These are phyloP conservation scores for Drosophila dives DNA, from an alignment of 2,888 invertebrate genomes.

Conservation along the genomic window DNA sequence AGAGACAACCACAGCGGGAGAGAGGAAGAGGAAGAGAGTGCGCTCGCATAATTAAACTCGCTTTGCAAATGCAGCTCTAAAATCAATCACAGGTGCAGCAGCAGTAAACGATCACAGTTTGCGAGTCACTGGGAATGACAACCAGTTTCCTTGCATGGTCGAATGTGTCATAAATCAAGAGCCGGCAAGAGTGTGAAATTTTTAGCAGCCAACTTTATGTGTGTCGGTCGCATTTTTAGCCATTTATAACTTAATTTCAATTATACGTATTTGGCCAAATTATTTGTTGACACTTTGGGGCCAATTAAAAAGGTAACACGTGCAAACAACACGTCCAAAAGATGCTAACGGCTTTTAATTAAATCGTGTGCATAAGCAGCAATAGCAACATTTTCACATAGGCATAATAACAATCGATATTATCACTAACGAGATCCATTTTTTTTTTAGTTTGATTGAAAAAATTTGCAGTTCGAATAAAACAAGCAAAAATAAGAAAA, in stretches of 20 bases:
- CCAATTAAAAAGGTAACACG: conserved; percentile 79
- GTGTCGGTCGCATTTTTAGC: conserved; percentile 71
- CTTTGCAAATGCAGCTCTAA: conserved; percentile 42
- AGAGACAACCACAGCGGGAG: conserved; percentile 1
- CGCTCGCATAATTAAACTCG: conserved; percentile 42
- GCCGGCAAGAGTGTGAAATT: conserved; percentile 70
- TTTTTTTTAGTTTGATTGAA: background rate
- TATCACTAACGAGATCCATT: background rate
- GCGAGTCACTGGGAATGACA: conserved; percentile 53
- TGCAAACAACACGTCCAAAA: conserved; percentile 52
- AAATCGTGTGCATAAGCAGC: conserved; percentile 3
- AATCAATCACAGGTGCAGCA: conserved; percentile 75
- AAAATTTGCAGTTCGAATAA: background rate
- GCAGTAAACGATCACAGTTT: conserved; percentile 41
- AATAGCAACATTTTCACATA: background rate
- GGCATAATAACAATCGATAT: background rate
- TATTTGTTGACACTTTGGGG: conserved; percentile 74
- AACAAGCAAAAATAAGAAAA: background rate
- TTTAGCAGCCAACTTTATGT: conserved; percentile 57
- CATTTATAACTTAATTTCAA: conserved; percentile 81
- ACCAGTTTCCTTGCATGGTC: conserved; percentile 67
- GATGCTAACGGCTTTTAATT: conserved; percentile 29
- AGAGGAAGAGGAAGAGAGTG: conserved; percentile 7
- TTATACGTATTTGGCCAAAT: conserved; percentile 76
- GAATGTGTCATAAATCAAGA: conserved; percentile 74